Evolutionary conservation across 2,888 invertebrate genomes (phyloP).

Genomic region (Leucophora obtusa): DNA sequence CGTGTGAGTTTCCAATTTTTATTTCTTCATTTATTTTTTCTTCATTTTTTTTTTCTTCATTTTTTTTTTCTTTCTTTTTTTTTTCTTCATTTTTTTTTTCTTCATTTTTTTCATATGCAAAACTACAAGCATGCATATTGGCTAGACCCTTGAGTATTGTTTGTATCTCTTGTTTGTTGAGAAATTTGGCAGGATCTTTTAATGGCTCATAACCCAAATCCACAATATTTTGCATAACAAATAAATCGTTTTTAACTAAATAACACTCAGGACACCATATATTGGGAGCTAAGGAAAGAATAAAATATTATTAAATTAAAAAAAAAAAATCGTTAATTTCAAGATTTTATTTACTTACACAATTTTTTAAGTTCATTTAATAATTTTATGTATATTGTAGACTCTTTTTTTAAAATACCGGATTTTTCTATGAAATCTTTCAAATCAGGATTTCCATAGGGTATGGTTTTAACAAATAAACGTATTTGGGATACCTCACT

Average conservation of each 20-base stretch:
- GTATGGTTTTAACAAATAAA: conserved; percentile 72
- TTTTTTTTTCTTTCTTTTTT: no score
- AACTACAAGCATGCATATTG: conserved; percentile 76
- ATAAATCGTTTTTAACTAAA: conserved; percentile 72
- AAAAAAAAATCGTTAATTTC: no score
- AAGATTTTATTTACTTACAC: conserved; percentile 72
- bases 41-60: no score
- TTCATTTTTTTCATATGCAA: conserved; percentile 77
- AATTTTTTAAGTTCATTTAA: conserved; percentile 69
- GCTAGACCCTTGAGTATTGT: conserved; percentile 75
- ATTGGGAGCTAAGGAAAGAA: conserved; percentile 65
- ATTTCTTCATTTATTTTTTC: no score
- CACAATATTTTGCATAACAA: conserved; percentile 78
- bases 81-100: no score
- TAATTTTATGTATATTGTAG: conserved; percentile 68
- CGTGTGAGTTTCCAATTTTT: conserved; percentile 69
- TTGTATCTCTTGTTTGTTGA: conserved; percentile 73
- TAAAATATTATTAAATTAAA: not conserved
- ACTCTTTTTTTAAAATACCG: conserved; percentile 70
- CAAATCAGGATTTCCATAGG: conserved; percentile 68
- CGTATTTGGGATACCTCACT: conserved; percentile 46
- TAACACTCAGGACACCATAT: conserved; percentile 76
- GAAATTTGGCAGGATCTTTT: conserved; percentile 60
- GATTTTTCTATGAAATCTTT: conserved; percentile 65
- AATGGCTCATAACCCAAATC: conserved; percentile 69